Conservation (phyloP, 1,140 invertebrate species). For the Neodiprion lecontei region DNA sequence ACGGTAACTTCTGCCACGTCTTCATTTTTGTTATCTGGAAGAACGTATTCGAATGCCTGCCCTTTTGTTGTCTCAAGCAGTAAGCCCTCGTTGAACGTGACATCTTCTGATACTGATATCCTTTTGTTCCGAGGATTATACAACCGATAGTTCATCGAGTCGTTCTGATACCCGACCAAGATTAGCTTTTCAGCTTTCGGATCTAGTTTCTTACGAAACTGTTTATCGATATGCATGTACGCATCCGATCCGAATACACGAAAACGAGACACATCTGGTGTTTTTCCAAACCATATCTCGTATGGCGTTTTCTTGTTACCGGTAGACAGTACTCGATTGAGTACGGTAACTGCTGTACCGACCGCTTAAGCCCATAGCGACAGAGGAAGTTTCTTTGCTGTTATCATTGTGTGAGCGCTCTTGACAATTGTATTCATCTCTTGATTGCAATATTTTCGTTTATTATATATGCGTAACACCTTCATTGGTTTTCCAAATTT, state of each 20-base stretch:
- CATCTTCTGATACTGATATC: neutral
- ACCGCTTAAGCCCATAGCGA: slow-evolving; percentile 57
- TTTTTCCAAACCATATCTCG: slow-evolving; percentile 21
- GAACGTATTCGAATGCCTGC: neutral
- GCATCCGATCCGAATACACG: slow-evolving; percentile 43
- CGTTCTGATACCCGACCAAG: slow-evolving; percentile 25
- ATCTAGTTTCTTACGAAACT: slow-evolving; percentile 37
- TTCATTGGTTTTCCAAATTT: neutral
- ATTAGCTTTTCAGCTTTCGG: slow-evolving; percentile 25
- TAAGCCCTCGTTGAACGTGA: slow-evolving; percentile 35
- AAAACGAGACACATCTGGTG: slow-evolving; percentile 30
- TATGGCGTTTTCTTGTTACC: neutral
- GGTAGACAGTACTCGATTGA: neutral
- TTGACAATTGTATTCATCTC: slow-evolving; percentile 40
- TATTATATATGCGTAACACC: neutral
- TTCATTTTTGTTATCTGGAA: neutral
- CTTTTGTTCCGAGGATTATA: slow-evolving; percentile 21
- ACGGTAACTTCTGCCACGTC: neutral
- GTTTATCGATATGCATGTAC: slow-evolving; percentile 36
- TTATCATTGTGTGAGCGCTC: slow-evolving; percentile 46
- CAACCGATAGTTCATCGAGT: slow-evolving; percentile 43
- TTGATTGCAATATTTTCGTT: slow-evolving; percentile 9
- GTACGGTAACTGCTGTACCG: slow-evolving; percentile 41
- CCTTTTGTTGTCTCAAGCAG: neutral
- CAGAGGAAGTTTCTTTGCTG: slow-evolving; percentile 39